These are phyloP conservation scores for Myotis daubentonii DNA, from an alignment of 2,797 vertebrate species.

Conservation along the genomic window DNA sequence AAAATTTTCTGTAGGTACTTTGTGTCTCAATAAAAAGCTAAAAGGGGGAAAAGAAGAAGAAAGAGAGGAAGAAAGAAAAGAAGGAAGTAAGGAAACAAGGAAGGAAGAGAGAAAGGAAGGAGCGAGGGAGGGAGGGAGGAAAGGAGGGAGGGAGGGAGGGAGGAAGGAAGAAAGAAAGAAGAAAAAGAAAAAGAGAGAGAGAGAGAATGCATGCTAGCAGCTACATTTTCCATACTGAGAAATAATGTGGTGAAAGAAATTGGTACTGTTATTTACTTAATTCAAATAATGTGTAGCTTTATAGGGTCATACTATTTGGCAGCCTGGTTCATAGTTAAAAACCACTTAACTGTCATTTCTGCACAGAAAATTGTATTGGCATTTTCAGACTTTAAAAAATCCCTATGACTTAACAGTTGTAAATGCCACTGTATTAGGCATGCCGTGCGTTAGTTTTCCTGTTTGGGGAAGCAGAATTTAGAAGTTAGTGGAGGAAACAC, in stretches of 20 bases:
- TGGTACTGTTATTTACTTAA: constrained; percentile 7
- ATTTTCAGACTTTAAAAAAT: constrained; percentile 56
- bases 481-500: not conserved
- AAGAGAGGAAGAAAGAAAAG: not conserved
- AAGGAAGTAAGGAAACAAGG: fast-evolving
- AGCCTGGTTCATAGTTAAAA: not conserved
- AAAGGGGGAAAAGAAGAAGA: not conserved
- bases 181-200: fast-evolving
- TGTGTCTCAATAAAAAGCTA: not conserved
- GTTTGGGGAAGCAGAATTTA: constrained; percentile 44
- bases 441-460: not conserved
- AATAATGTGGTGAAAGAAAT: not conserved
- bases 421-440: constrained; percentile 32
- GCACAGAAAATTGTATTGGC: not conserved
- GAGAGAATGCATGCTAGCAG: not conserved
- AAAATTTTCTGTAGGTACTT: not conserved
- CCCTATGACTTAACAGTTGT: constrained; percentile 45
- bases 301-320: not conserved
- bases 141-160: fast-evolving
- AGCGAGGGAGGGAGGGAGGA: fast-evolving
- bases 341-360: constrained; percentile 44
- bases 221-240: not conserved
- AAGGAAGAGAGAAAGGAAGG: fast-evolving
- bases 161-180: no score
- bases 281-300: constrained; percentile 30